phyloP scores from a whole-genome alignment of 2,888 invertebrate genomes.

The Tetranychus truncatus region DNA sequence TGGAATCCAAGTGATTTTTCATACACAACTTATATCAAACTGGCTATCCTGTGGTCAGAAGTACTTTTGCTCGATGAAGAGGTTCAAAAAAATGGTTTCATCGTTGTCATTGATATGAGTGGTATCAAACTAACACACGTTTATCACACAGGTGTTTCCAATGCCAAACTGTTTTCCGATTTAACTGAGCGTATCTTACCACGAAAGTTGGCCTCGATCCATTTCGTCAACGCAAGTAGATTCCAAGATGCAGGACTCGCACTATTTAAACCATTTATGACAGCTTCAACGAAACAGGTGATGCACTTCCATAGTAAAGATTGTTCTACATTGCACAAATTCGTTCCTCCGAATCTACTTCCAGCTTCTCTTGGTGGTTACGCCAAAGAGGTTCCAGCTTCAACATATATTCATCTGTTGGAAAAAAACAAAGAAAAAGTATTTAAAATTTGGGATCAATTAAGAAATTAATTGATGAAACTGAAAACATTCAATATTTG shows the following conservation, averaged over 20 bases:
- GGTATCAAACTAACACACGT: neutral
- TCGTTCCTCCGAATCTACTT: neutral
- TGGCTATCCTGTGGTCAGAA: neutral
- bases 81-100: neutral
- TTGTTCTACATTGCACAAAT: neutral
- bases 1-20: conserved; percentile 3
- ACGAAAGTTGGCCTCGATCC: neutral
- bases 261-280: neutral
- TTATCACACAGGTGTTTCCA: neutral
- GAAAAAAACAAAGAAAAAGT: neutral
- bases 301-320: conserved; percentile 10
- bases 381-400: neutral
- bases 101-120: neutral
- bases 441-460: neutral
- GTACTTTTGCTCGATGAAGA: neutral
- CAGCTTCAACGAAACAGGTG: neutral
- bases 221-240: neutral
- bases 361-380: neutral
- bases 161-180: neutral
- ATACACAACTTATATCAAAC: neutral
- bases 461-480: neutral
- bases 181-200: neutral
- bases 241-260: neutral
- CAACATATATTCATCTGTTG: neutral
- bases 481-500: no score